A percentile compares a stretch with the other conserved stretches of the same genome.
Conservation (phyloP, 2,113 vertebrate genomes). For the Nycticryphes semicollaris region DNA sequence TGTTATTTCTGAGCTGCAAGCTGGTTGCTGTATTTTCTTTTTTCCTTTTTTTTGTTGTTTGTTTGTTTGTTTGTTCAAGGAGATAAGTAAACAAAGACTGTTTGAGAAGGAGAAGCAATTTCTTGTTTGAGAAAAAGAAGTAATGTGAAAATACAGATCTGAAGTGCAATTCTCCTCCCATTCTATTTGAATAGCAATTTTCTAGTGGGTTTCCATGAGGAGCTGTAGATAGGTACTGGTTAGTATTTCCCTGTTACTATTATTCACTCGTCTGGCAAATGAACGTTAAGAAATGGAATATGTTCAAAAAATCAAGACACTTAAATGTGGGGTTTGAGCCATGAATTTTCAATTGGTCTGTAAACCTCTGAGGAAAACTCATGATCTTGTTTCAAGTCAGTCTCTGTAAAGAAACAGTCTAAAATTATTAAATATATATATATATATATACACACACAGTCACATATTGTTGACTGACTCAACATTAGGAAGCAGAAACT, state of each 20-base stretch:
- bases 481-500: not conserved
- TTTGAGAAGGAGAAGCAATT: not conserved
- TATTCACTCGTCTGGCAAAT: accelerated
- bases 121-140: not conserved
- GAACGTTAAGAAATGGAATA: not conserved
- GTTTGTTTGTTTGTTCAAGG: not conserved
- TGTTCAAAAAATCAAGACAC: not conserved
- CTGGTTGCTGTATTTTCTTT: not conserved
- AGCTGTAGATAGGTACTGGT: not conserved
- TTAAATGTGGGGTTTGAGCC: not conserved
- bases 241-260: not conserved
- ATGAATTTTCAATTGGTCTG: not conserved
- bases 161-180: not conserved
- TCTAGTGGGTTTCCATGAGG: not conserved
- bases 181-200: not conserved
- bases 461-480: not conserved
- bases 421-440: not conserved
- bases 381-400: not conserved
- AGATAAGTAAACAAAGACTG: not conserved
- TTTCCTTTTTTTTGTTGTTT: not conserved
- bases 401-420: not conserved
- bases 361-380: not conserved
- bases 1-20: not conserved
- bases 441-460: too few species aligned
- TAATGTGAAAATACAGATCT: not conserved